These are phyloP conservation scores for Gila orcuttii DNA, from an alignment of 2,113 vertebrate species.

Conservation along the genomic window DNA sequence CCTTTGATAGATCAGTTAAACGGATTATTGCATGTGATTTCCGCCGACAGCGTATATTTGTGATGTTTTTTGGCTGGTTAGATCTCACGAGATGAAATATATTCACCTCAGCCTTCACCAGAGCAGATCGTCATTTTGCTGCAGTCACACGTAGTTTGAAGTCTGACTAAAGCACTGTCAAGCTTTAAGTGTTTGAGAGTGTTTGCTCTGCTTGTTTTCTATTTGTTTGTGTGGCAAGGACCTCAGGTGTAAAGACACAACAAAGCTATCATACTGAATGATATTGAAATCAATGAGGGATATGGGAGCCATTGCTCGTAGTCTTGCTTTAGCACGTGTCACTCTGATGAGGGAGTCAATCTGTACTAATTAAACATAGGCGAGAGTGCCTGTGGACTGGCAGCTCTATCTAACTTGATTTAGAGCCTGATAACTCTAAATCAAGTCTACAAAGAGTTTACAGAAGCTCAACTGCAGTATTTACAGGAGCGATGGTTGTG, in stretches of 20 bases:
- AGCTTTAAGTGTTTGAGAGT: constrained; percentile 34
- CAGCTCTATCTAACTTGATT: constrained; percentile 52
- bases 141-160: constrained; percentile 27
- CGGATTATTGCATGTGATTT: constrained; percentile 62
- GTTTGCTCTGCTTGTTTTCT: constrained; percentile 22
- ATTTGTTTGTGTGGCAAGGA: constrained; percentile 21
- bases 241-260: constrained; percentile 3
- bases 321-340: constrained; percentile 38
- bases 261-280: neutral
- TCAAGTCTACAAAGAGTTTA: constrained; percentile 51
- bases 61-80: constrained; percentile 59
- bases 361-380: constrained; percentile 54
- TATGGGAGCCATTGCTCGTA: constrained; percentile 13
- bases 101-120: constrained; percentile 55
- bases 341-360: constrained; percentile 51
- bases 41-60: constrained; percentile 51
- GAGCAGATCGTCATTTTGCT: constrained; percentile 46
- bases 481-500: neutral
- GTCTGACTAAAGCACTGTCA: constrained; percentile 45
- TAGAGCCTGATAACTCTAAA: constrained; percentile 49
- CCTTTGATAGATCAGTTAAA: constrained; percentile 62
- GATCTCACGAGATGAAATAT: constrained; percentile 61
- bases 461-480: constrained; percentile 38
- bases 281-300: constrained; percentile 42
- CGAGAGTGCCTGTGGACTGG: constrained; percentile 51